These are phyloP conservation scores for Gobio occitaniae DNA, from an alignment of 2,797 vertebrate genomes.

Conservation along the genomic window DNA sequence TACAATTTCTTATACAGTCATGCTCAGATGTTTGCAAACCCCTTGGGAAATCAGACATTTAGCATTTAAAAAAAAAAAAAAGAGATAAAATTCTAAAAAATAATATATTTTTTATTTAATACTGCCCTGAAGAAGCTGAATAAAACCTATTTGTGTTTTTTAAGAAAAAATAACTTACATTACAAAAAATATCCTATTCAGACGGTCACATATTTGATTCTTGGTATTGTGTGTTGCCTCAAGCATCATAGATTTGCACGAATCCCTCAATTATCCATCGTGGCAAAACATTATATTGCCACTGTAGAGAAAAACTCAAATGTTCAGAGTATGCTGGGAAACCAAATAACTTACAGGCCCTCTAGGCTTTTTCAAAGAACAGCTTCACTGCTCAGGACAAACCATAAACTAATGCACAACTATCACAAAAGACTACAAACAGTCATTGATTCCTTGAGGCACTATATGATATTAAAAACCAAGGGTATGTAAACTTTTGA, in stretches of 20 bases:
- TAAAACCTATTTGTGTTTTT: not conserved
- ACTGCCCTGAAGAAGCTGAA: not conserved
- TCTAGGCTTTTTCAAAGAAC: conserved; percentile 18
- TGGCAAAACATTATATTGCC: conserved; percentile 5
- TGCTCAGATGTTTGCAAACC: conserved; percentile 23
- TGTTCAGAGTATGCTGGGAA: conserved; percentile 22
- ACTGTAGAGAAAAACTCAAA: conserved; percentile 19
- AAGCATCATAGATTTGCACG: conserved; percentile 3
- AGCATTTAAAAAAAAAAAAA: not conserved
- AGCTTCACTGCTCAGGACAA: conserved; percentile 16
- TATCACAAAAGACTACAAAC: conserved; percentile 3
- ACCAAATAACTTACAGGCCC: conserved; percentile 26
- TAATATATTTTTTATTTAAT: not conserved
- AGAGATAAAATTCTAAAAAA: not conserved
- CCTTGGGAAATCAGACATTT: conserved; percentile 5
- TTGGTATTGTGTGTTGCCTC: conserved; percentile 7
- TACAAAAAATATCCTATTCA: not conserved
- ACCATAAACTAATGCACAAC: conserved; percentile 10
- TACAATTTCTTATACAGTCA: conserved; percentile 39
- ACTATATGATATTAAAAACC: conserved; percentile 20
- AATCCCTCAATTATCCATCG: not conserved
- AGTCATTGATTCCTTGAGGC: conserved; percentile 5
- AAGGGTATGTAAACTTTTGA: not conserved
- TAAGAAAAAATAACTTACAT: not conserved
- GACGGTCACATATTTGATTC: not conserved